phyloP scores from a whole-genome alignment of 2,113 vertebrate species.

The Ptychochromis oligacanthus region DNA sequence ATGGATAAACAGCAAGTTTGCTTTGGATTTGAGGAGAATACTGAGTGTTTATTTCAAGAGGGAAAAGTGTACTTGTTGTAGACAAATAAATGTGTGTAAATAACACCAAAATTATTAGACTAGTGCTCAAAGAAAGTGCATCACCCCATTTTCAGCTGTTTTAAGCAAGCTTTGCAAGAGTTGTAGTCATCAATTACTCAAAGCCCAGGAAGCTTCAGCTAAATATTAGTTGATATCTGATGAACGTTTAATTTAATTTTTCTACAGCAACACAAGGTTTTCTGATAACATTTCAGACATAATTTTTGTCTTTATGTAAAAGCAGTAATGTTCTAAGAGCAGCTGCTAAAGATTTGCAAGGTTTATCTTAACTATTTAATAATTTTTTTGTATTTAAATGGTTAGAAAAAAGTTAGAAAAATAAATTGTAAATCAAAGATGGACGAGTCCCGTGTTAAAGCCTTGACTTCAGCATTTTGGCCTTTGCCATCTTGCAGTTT shows the following conservation, averaged over 20 bases:
- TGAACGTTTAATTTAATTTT: background rate
- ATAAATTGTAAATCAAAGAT: background rate
- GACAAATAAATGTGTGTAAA: background rate
- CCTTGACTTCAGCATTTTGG: too few relatives aligned
- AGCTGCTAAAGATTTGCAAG: background rate
- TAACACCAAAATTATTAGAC: background rate
- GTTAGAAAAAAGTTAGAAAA: fast-evolving
- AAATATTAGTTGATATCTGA: background rate
- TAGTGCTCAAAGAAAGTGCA: background rate
- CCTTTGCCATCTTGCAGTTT: too few relatives aligned
- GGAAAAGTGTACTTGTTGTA: background rate
- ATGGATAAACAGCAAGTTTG: background rate
- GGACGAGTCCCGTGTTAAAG: background rate
- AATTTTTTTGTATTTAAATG: background rate
- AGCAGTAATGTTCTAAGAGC: background rate
- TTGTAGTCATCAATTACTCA: background rate
- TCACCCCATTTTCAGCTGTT: background rate
- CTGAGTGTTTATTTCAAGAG: background rate
- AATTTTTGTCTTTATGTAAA: background rate
- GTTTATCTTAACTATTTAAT: background rate
- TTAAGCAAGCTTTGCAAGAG: background rate
- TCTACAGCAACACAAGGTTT: background rate
- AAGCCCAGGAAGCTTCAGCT: fast-evolving
- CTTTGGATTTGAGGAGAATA: background rate
- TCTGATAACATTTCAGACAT: background rate